Conservation (phyloP, 2,113 vertebrate species). For the Tragelaphus scriptus region DNA sequence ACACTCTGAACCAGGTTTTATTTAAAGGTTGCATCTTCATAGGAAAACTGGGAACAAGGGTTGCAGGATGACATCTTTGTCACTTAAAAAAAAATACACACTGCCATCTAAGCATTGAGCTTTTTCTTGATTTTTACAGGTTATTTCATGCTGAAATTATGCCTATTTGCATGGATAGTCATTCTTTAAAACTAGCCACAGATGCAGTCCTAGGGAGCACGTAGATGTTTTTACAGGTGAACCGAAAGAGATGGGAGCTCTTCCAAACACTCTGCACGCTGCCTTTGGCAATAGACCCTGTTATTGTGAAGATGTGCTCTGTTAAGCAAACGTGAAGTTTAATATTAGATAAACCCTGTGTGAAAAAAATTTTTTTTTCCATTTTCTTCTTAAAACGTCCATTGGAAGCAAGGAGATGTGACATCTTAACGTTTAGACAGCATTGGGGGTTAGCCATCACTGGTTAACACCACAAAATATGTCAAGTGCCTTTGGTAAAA, state of each 20-base stretch:
- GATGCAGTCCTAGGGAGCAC: slow-evolving; percentile 87
- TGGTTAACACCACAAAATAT: slow-evolving; percentile 78
- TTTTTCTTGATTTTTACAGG: slow-evolving; percentile 81
- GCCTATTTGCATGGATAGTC: slow-evolving; percentile 88
- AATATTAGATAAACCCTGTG: slow-evolving; percentile 81
- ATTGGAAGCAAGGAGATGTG: slow-evolving; percentile 77
- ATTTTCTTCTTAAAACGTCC: slow-evolving; percentile 74
- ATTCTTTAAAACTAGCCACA: slow-evolving; percentile 88
- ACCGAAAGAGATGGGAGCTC: slow-evolving; percentile 87
- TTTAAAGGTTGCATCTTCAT: slow-evolving; percentile 56
- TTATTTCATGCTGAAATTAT: slow-evolving; percentile 87
- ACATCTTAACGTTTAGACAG: slow-evolving; percentile 53
- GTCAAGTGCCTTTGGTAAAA: slow-evolving; percentile 77
- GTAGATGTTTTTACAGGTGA: slow-evolving; percentile 93
- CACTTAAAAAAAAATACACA: slow-evolving; percentile 12
- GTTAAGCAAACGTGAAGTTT: slow-evolving; percentile 86
- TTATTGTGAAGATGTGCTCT: slow-evolving; percentile 88
- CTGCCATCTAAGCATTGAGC: slow-evolving; percentile 74
- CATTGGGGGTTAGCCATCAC: slow-evolving; percentile 70
- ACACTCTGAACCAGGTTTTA: slow-evolving; percentile 38
- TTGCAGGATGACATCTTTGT: slow-evolving; percentile 56
- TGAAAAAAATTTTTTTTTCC: slow-evolving; percentile 79
- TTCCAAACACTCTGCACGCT: slow-evolving; percentile 86
- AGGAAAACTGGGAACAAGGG: slow-evolving; percentile 51
- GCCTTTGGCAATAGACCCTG: slow-evolving; percentile 87